Conservation (phyloP, 2,888 invertebrate genomes). For the Trichopoda pennipes region DNA sequence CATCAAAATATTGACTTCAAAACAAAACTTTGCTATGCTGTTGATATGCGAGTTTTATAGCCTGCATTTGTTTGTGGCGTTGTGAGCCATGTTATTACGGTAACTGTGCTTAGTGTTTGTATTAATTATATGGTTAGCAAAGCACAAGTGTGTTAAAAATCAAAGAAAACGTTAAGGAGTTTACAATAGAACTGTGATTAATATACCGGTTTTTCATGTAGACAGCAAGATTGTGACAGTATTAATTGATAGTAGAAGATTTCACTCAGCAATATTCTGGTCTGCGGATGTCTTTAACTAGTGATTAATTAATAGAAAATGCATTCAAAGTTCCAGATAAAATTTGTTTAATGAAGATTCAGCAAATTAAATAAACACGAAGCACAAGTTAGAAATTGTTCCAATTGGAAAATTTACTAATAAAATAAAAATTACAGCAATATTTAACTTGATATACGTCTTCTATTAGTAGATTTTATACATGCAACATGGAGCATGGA, state of each 20-base stretch:
- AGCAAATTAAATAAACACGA: not conserved
- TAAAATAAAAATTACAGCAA: slow-evolving; percentile 31
- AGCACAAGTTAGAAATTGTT: slow-evolving; percentile 14
- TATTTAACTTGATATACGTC: slow-evolving; percentile 3
- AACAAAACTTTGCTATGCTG: slow-evolving; percentile 14
- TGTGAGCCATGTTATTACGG: slow-evolving; percentile 42
- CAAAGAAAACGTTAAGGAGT: slow-evolving; percentile 45
- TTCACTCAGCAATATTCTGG: not conserved
- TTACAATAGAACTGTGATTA: slow-evolving; percentile 58
- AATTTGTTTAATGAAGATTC: slow-evolving; percentile 36
- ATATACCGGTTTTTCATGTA: slow-evolving; percentile 32
- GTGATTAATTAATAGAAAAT: slow-evolving; percentile 59
- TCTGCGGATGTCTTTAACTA: slow-evolving; percentile 46
- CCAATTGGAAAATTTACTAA: slow-evolving; percentile 48
- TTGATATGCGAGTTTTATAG: not conserved
- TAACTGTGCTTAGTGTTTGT: slow-evolving; percentile 62
- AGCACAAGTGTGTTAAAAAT: slow-evolving; percentile 59
- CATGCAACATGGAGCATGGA: not conserved
- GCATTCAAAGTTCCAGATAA: slow-evolving; percentile 43
- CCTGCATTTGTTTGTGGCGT: not conserved
- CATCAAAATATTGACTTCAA: slow-evolving; percentile 28
- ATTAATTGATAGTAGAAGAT: slow-evolving; percentile 17
- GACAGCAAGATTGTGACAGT: slow-evolving; percentile 10
- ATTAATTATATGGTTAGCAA: slow-evolving; percentile 65
- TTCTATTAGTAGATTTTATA: not conserved